A percentile compares a stretch with the other conserved stretches of the same genome.
Evolutionary conservation across 2,797 vertebrate genomes (phyloP).

Genomic region (Anas bahamensis): DNA sequence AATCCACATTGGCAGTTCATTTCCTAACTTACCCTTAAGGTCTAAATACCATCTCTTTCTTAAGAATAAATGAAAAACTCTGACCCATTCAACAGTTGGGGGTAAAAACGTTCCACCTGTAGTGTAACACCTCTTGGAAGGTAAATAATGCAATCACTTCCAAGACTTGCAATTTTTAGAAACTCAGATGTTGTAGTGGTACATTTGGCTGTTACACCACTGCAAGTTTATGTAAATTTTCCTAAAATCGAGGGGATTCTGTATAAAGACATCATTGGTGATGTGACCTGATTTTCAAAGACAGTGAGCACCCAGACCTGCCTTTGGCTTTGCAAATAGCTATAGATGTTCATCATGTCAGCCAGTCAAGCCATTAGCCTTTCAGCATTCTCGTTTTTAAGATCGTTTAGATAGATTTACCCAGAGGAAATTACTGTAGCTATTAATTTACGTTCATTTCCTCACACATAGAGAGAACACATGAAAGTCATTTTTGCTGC

Average conservation of each 20-base stretch:
- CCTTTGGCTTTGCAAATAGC: constrained; percentile 19
- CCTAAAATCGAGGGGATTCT: background rate
- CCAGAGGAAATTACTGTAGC: constrained; percentile 45
- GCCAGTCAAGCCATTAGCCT: background rate
- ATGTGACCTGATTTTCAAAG: constrained; percentile 12
- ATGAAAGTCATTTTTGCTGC: constrained; percentile 32
- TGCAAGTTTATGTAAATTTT: background rate
- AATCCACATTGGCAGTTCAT: background rate
- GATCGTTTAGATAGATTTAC: constrained; percentile 12
- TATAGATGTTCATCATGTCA: constrained; percentile 14
- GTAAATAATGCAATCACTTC: background rate
- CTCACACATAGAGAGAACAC: background rate
- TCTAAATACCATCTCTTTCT: background rate
- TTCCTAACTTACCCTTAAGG: background rate
- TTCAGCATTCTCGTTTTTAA: constrained; percentile 9
- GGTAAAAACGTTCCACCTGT: background rate
- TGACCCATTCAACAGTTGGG: background rate
- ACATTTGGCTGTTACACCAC: background rate
- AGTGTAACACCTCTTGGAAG: background rate
- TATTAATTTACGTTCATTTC: constrained; percentile 48
- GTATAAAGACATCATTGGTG: background rate
- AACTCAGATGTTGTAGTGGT: background rate
- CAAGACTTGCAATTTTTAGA: background rate
- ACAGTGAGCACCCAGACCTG: background rate
- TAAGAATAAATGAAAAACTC: background rate